Evolutionary conservation across 2,113 vertebrate species (phyloP).

Genomic region (Burhinus bistriatus): DNA sequence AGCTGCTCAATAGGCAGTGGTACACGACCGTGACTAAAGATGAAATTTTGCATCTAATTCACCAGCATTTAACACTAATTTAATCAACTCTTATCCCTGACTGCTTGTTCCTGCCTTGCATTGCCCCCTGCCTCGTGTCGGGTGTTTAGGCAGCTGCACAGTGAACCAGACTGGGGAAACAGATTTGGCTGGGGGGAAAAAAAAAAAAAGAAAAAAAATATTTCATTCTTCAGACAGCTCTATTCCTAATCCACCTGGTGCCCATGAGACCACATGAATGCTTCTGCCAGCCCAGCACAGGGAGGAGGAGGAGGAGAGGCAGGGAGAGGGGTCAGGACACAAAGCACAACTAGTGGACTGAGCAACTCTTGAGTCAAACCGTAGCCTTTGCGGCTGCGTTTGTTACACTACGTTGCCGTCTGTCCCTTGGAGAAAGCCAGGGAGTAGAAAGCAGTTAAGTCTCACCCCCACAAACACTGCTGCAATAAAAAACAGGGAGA

Average conservation of each 20-base stretch:
- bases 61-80: background rate
- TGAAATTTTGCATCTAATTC: background rate
- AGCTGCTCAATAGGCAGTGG: background rate
- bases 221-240: background rate
- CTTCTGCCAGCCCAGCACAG: background rate
- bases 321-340: background rate
- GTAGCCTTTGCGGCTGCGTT: background rate
- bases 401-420: background rate
- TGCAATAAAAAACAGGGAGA: background rate
- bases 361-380: background rate
- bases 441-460: background rate
- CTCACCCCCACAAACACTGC: background rate
- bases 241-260: background rate
- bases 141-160: background rate
- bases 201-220: background rate
- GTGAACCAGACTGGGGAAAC: background rate
- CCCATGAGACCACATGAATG: background rate
- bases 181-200: background rate
- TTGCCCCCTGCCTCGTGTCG: background rate
- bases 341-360: background rate
- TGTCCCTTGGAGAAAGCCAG: background rate
- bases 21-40: background rate
- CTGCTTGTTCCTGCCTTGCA: background rate
- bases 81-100: background rate
- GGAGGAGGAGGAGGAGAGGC: background rate